These are phyloP conservation scores for Scrobipalpa costella DNA, from an alignment of 2,888 invertebrate genomes.

Conservation along the genomic window DNA sequence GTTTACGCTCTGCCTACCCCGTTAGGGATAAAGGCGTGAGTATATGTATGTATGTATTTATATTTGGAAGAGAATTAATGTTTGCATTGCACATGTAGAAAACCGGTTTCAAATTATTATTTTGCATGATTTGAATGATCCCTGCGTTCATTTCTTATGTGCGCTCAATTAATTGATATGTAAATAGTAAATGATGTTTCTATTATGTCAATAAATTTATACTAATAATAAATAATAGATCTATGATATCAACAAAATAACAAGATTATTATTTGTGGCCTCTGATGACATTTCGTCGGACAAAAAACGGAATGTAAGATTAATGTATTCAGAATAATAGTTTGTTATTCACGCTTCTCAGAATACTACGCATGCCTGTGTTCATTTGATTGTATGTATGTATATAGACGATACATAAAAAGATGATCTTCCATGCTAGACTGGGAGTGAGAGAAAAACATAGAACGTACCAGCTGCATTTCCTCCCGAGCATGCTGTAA, in stretches of 20 bases:
- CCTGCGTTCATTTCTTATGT: conserved; percentile 17
- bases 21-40: no score
- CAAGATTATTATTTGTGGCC: conserved; percentile 28
- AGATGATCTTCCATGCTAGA: no score
- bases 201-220: neutral
- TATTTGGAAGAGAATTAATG: no score
- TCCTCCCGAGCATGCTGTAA: no score
- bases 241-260: conserved; percentile 28
- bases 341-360: conserved; percentile 44
- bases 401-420: no score
- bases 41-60: no score
- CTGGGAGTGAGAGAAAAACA: no score
- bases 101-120: conserved; percentile 29
- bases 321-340: conserved; percentile 33
- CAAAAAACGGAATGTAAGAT: conserved; percentile 32
- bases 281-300: conserved; percentile 24
- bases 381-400: conserved; percentile 17
- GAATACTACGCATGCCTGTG: conserved; percentile 36
- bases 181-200: neutral
- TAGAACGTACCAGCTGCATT: no score
- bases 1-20: no score
- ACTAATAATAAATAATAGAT: conserved; percentile 22
- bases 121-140: conserved; percentile 27
- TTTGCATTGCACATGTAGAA: conserved; percentile 14
- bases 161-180: neutral